Evolutionary conservation across 2,113 vertebrate species (phyloP).

Genomic region (Gavialis gangeticus): DNA sequence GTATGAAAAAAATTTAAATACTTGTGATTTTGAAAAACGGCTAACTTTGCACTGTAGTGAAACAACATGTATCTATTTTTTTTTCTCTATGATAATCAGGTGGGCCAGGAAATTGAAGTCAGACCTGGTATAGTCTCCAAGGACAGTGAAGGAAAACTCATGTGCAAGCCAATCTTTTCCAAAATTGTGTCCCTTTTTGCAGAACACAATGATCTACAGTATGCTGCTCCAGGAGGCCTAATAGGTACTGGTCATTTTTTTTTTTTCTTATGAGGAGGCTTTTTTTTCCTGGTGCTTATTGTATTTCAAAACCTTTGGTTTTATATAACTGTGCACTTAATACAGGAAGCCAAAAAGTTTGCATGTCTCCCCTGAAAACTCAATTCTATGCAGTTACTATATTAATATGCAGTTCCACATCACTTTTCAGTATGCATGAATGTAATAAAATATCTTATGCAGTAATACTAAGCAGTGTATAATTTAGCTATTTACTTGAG

Average conservation of each 20-base stretch:
- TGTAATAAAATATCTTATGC: neutral
- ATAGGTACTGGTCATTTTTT: conserved; percentile 84
- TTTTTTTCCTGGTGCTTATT: neutral
- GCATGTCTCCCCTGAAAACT: neutral
- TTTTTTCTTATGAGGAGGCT: neutral
- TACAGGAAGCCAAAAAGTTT: no score
- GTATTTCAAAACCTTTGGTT: neutral
- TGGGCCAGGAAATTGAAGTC: conserved; percentile 98
- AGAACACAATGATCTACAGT: conserved; percentile 97
- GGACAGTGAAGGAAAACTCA: conserved; percentile 98
- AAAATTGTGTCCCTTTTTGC: conserved; percentile 99
- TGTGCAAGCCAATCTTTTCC: conserved; percentile 99
- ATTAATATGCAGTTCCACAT: neutral
- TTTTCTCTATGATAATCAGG: conserved; percentile 77
- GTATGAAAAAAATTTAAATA: neutral
- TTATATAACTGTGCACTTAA: neutral
- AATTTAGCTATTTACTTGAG: neutral
- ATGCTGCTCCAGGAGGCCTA: conserved; percentile 95
- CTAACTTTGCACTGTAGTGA: conserved; percentile 4
- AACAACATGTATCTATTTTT: conserved; percentile 2
- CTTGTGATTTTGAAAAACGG: neutral
- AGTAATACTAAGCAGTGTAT: neutral
- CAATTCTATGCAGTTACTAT: neutral
- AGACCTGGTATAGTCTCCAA: conserved; percentile 98
- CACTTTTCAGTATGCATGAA: neutral